Conservation (phyloP, 2,888 invertebrate species). For the Ochropacha duplaris region DNA sequence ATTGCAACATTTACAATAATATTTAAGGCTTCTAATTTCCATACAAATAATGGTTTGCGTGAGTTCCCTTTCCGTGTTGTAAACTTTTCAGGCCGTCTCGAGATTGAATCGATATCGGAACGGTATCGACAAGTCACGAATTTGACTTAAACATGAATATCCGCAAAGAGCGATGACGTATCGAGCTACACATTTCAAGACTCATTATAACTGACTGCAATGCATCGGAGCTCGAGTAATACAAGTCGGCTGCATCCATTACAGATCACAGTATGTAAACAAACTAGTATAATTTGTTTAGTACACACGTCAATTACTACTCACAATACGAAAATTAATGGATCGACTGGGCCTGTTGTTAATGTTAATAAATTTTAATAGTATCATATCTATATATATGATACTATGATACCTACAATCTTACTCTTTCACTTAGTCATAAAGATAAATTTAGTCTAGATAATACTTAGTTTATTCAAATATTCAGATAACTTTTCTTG, state of each 20-base stretch:
- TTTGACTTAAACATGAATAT: slow-evolving; percentile 50
- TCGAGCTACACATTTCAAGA: slow-evolving; percentile 24
- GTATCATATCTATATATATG: neutral
- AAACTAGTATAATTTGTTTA: neutral
- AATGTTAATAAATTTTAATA: neutral
- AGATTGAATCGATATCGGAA: slow-evolving; percentile 72
- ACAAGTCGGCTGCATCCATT: neutral
- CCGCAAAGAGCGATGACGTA: slow-evolving; percentile 32
- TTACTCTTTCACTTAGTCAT: no score
- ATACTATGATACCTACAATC: no score
- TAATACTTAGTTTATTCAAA: no score
- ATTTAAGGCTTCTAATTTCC: slow-evolving; percentile 56
- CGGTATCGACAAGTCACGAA: slow-evolving; percentile 69
- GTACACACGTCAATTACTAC: neutral
- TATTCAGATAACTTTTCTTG: no score
- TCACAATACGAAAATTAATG: neutral
- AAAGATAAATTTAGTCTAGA: no score
- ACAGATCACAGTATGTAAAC: neutral
- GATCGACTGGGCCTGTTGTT: neutral
- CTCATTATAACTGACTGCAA: slow-evolving; percentile 1
- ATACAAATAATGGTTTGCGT: slow-evolving; percentile 67
- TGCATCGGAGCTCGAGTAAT: neutral
- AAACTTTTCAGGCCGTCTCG: slow-evolving; percentile 69
- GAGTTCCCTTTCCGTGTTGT: slow-evolving; percentile 72
- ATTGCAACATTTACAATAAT: slow-evolving; percentile 41